Evolutionary conservation across 2,888 invertebrate genomes (phyloP), one percentile per base, ranked within the genome.

Genomic region (Dinocampus coccinellae): DNA sequence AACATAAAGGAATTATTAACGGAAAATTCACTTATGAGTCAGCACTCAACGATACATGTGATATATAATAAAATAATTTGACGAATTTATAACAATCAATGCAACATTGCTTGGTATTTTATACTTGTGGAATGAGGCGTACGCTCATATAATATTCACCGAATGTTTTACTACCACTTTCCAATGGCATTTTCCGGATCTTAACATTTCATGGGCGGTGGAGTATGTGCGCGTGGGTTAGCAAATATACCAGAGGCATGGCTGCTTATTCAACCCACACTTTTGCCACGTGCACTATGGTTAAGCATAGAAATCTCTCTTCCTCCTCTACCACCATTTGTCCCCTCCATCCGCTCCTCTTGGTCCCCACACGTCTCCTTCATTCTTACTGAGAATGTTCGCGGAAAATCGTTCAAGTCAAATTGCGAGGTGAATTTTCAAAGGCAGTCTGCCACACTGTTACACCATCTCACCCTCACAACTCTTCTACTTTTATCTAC

Each of bases 371-470:
- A 47, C 16, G 16, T n/a, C 47, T 16, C 47, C 47, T 16, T 16
- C 47, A 47, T 64, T 33, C 26, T 20, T 20, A 55, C 29, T 33
- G 22, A 26, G 47, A 57, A 34, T 22, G 34, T 65, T 65, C 29
- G 53, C 26, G 29, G 66, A 66, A 66, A 66, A 66, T 66, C 26
- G 39, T 57, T 64, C 39, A 29, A 47, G 33, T 39, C 55, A 26
- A 24, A 20, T 61, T 22, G 33, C 39, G 26, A 16, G 57, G 39
- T 66, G 57, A 39, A 66, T 66, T 66, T 66, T 36, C 66, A 66
- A 66, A 66, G 55, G 55, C 36, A 66, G 39, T 55, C 65, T 55
- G 65, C 53, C n/a, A n/a, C n/a, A n/a, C n/a, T 39, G 39, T 3
- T 39, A n/a, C 47, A 47, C 47, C 47, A 29, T n/a, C 16, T n/a